Base-by-base conservation (phyloP, 2,113 vertebrate species). In the Xenopus borealis region DNA sequence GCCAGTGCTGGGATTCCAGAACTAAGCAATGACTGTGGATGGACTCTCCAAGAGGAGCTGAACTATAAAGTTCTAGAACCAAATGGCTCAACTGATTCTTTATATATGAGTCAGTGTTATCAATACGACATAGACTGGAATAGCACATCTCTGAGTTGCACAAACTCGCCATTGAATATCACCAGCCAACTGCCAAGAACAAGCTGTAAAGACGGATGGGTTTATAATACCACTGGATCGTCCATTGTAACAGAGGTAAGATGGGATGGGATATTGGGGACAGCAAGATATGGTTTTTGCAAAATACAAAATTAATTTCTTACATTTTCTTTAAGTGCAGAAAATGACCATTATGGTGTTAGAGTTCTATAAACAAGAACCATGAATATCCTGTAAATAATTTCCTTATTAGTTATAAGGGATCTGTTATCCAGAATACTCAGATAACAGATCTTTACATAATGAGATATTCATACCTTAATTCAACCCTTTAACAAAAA, bases 71-170 rank as follows among this genome's bases (percentile, higher is more conserved):
- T 89, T 18, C 90, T 91, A 0, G 66, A 79, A 52, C 79, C 68
- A 71, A 79, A 69, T 0, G 5, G 55, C 5, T 63, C 7, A 0
- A 72, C 67, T 0, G 71, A 64, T 0, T 0, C 71, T 59, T 58
- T 66, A 1, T 86, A 83, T 3, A 9, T 70, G 62, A 80, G 78
- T 72, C 85, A 84, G 72, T 93, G 92, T 82, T 78, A 77, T 76
- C 84, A 83, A 72, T 92, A 89, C 0, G 72, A 89, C 55, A 78
- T 91, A 66, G 87, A 91, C 73, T 93, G 92, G 92, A 94, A 92
- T 7, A 0, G 3, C 0, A 89, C 83, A 0, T 27, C 16, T 8
- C 0, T 89, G 18, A 66, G 78, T 84, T 94, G 92, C 52, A 73
- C 6, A 0, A 71, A 87, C 30, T 88, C 88, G 0, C 73, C 87